Percentiles rank a stretch among this genome's conserved stretches.
Conservation (phyloP, 35 echinoderm and acorn worm genomes). For the Lytechinus variegatus region DNA sequence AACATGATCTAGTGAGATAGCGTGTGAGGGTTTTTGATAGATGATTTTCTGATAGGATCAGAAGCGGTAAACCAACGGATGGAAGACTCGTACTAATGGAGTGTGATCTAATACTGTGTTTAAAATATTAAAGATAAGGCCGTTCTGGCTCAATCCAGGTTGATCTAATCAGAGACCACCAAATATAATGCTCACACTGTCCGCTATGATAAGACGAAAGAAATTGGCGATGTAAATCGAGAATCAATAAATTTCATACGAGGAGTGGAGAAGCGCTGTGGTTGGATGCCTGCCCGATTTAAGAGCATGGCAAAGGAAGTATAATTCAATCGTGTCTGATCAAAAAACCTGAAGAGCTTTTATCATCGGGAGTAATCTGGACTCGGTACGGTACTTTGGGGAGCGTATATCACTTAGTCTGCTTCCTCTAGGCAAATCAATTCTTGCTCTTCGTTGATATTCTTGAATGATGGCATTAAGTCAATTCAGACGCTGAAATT, state of each 20-base stretch:
- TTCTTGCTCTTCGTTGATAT: conserved; percentile 1
- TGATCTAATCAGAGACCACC: background rate
- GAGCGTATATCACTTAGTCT: conserved; percentile 30
- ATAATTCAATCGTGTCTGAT: conserved; percentile 4
- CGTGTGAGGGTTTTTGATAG: background rate
- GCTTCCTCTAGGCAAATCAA: conserved; percentile 29
- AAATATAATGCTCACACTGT: background rate
- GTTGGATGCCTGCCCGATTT: conserved; percentile 1
- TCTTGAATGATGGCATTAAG: background rate
- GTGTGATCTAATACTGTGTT: no score
- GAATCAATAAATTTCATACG: background rate
- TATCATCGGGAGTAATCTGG: conserved; percentile 19
- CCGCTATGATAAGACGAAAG: background rate
- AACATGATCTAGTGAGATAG: background rate
- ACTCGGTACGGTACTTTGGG: background rate
- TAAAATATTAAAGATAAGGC: no score
- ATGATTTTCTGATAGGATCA: background rate
- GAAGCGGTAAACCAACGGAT: background rate
- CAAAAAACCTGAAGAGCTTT: background rate
- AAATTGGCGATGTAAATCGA: background rate
- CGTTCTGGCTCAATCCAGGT: no score
- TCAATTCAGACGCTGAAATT: no score
- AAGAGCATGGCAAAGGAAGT: background rate
- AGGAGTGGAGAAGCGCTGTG: background rate
- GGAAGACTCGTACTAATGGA: no score